phyloP scores from a whole-genome alignment of 1,140 invertebrate genomes.

The Coptotermes formosanus region DNA sequence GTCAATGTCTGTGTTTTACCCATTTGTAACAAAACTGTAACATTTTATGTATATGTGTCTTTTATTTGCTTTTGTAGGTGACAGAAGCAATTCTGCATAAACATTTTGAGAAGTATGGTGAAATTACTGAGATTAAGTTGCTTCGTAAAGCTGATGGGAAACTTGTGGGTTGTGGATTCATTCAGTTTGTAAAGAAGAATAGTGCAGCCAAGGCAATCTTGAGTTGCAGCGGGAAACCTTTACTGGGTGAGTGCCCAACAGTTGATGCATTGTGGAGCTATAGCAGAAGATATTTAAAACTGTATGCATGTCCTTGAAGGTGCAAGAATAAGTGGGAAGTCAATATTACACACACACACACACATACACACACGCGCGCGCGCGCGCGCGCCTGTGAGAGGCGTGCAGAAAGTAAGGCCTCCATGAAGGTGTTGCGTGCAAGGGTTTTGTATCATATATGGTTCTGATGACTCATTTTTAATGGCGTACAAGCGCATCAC shows the following conservation, averaged over 20 bases:
- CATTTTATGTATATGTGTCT: not conserved
- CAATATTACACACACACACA: no score
- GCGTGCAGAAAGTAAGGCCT: no score
- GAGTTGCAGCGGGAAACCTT: conserved; percentile 69
- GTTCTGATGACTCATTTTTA: no score
- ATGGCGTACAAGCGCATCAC: no score
- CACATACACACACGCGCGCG: no score
- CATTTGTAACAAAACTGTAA: not conserved
- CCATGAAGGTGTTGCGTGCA: no score
- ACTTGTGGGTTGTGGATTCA: conserved; percentile 79
- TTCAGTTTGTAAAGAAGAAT: conserved; percentile 73
- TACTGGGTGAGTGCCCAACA: conserved; percentile 56
- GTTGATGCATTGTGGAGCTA: not conserved
- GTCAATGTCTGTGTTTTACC: not conserved
- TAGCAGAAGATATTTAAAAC: no score
- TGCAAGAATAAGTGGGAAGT: no score
- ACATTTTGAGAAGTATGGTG: conserved; percentile 76
- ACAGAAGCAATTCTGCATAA: conserved; percentile 69
- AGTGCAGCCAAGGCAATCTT: conserved; percentile 76
- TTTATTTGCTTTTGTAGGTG: conserved; percentile 38
- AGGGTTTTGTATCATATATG: no score
- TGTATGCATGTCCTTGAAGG: no score
- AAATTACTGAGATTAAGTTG: conserved; percentile 73
- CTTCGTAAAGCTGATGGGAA: conserved; percentile 77
- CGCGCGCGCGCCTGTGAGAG: no score